phyloP scores from a whole-genome alignment of 2,113 vertebrate species.

The Pantherophis guttatus region DNA sequence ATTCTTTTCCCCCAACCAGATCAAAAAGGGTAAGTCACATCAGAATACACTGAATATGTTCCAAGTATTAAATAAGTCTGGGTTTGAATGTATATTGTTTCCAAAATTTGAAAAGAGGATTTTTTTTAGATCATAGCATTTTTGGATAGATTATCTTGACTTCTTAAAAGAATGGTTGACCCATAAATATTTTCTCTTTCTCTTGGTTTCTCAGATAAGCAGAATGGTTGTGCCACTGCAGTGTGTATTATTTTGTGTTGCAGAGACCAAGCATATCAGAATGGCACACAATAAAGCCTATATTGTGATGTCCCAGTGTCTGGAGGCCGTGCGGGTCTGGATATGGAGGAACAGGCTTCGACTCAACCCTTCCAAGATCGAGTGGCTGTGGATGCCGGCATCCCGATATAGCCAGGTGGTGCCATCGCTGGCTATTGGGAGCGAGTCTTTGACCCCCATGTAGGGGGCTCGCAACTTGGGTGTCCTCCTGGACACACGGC shows the following conservation, averaged over 20 bases:
- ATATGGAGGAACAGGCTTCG: no score
- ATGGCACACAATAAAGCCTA: background rate
- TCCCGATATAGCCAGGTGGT: no score
- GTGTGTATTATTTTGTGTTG: background rate
- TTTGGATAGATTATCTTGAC: background rate
- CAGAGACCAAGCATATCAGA: background rate
- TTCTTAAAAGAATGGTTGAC: background rate
- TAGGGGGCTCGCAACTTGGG: no score
- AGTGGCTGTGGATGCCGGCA: no score
- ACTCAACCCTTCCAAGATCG: no score
- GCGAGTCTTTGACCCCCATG: no score
- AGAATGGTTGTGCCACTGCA: background rate
- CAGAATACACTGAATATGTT: background rate
- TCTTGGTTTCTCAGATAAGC: background rate
- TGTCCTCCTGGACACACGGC: no score
- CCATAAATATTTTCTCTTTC: background rate
- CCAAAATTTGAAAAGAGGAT: constrained; percentile 10
- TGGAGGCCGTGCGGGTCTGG: no score
- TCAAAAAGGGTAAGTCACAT: background rate
- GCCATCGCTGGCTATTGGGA: no score
- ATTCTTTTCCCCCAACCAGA: background rate
- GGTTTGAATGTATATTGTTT: background rate
- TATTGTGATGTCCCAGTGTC: background rate
- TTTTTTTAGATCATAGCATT: background rate
- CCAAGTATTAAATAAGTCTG: background rate